phyloP scores from a whole-genome alignment of 2,888 invertebrate species.

The Stenchaetothrips biformis region DNA sequence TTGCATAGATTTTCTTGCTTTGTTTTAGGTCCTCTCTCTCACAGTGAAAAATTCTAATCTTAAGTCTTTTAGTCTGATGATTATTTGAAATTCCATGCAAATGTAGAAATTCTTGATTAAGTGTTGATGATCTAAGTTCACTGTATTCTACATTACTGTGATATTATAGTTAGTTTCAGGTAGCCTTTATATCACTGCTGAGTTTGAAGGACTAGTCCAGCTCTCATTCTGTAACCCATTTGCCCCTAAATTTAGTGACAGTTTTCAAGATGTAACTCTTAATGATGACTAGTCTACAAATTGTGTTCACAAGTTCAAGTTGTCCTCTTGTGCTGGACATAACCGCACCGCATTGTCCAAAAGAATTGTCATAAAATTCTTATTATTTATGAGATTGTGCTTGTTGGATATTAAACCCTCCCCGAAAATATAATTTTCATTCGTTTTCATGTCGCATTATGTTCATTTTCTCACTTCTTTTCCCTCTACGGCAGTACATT shows the following conservation, averaged over 20 bases:
- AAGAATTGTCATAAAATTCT: neutral
- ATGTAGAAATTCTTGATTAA: neutral
- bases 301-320: neutral
- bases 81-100: neutral
- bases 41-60: too few species aligned
- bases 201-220: neutral
- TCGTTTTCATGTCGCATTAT: neutral
- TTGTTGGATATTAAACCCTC: neutral
- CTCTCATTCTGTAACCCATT: too few species aligned
- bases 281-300: neutral
- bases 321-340: neutral
- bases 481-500: neutral
- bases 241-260: too few species aligned
- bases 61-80: too few species aligned
- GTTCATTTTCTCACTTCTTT: too few species aligned
- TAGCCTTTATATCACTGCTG: neutral
- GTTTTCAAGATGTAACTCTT: neutral
- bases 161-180: neutral
- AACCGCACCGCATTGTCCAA: neutral
- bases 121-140: neutral
- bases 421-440: neutral
- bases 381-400: neutral
- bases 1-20: too few species aligned
- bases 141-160: neutral
- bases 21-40: too few species aligned